Evolutionary conservation across 2,113 vertebrate species (phyloP), one percentile per base, ranked within the genome.

Genomic region (Aphyosemion australe): DNA sequence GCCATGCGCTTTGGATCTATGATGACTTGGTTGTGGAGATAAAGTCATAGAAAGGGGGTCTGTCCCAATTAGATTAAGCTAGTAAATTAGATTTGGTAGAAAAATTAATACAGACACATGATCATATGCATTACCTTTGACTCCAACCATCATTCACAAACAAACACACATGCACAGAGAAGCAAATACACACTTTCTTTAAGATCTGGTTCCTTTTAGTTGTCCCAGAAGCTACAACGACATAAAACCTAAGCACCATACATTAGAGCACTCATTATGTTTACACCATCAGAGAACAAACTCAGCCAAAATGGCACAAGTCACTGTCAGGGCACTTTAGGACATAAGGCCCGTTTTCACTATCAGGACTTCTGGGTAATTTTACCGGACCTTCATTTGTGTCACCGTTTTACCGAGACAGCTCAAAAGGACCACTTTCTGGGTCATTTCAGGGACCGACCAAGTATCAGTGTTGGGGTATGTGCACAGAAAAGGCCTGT

Each of bases 1-100:
- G 12, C 34, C 47, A 5, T 34, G 51, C 39, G 14, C 37, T 11
- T 42, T 52, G 11, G 20, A 9, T 41, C 15, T 16, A 42, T 37
- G 54, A 74, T 77, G 54, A 72, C 41, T 39, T 65, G 61, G 59
- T 68, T 45, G 56, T 32, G 21, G 53, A 53, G 16, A 50, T 62
- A 19, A 37, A 34, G 50, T 51, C 8, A 45, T 19, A 52, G 63
- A n/a, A n/a, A 47, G 54, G 37, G n/a, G 13, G 26, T 58, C 31
- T 52, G 43, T 52, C 47, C 34, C 51, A 71, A 67, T 49, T 52
- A 47, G 62, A 79, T n/a, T 69, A 63, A 26, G 59, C 71, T 73
- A 32, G 51, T 48, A 64, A 77, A 83, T 78, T 42, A 69, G 48
- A 14, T 74, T 72, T 52, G 57, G 43, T 68, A 48, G 52, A 64